phyloP scores from a whole-genome alignment of 2,797 vertebrate genomes.

The Simalia tracyae region DNA sequence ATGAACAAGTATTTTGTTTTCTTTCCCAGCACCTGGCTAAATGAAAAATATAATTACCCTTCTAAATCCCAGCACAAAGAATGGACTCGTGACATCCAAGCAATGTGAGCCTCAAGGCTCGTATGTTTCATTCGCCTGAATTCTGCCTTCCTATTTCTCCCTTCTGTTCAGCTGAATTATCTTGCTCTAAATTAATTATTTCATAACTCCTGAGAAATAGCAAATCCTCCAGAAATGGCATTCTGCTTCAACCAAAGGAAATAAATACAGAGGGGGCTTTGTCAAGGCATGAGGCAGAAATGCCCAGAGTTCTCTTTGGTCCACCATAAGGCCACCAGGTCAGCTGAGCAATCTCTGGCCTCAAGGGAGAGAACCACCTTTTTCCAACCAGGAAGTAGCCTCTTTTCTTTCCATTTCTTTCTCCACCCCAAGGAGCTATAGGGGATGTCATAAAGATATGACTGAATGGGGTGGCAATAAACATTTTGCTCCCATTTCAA shows the following conservation, averaged over 20 bases:
- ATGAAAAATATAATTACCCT: slow-evolving; percentile 45
- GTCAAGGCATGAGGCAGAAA: not conserved
- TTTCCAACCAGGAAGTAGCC: not conserved
- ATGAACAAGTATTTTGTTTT: not conserved
- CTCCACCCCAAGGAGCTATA: not conserved
- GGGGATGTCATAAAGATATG: not conserved
- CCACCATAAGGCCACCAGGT: not conserved
- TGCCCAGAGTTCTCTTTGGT: not conserved
- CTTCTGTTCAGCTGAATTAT: slow-evolving; percentile 44
- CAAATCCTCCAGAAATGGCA: slow-evolving; percentile 1
- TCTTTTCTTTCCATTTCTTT: not conserved
- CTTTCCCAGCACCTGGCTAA: slow-evolving; percentile 39
- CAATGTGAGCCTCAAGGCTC: not conserved
- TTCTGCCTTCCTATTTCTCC: slow-evolving; percentile 35
- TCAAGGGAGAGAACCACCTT: not conserved
- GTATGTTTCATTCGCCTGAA: slow-evolving; percentile 19
- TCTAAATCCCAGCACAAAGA: slow-evolving; percentile 53
- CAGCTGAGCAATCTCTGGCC: not conserved
- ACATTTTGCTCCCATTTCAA: not conserved
- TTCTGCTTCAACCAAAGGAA: not conserved
- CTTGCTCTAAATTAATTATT: slow-evolving; percentile 55
- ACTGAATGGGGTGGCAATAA: not conserved
- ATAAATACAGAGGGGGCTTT: not conserved
- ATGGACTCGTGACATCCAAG: slow-evolving; percentile 24
- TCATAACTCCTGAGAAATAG: slow-evolving; percentile 44